Evolutionary conservation across 2,888 invertebrate genomes (phyloP).

Genomic region (Nudaria mundana): DNA sequence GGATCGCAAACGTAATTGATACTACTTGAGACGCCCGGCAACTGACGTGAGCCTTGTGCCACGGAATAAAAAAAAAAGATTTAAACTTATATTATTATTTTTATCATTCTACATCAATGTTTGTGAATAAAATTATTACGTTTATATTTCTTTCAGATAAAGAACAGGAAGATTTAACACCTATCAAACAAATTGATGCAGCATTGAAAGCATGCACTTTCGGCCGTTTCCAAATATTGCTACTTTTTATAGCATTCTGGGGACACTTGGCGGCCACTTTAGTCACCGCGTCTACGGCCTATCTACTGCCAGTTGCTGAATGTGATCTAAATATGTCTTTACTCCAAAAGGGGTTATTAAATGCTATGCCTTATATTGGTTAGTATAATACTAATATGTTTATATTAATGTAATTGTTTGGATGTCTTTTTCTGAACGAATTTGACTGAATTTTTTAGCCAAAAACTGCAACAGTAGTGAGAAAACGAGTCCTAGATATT

Average conservation of each 20-base stretch:
- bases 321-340: conserved; percentile 61
- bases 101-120: too few relatives aligned
- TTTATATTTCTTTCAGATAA: conserved; percentile 37
- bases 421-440: too few relatives aligned
- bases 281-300: conserved; percentile 49
- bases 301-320: conserved; percentile 58
- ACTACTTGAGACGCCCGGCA: too few relatives aligned
- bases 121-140: too few relatives aligned
- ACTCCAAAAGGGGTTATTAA: conserved; percentile 56
- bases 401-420: too few relatives aligned
- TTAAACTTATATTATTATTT: too few relatives aligned
- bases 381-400: conserved; percentile 19
- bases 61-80: too few relatives aligned
- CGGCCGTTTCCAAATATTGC: conserved; percentile 52
- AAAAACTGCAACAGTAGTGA: too few relatives aligned
- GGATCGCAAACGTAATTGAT: too few relatives aligned
- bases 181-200: conserved; percentile 56
- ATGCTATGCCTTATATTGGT: conserved; percentile 62
- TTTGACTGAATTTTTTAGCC: too few relatives aligned
- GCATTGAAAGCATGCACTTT: conserved; percentile 56
- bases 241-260: conserved; percentile 42
- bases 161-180: conserved; percentile 17
- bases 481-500: too few relatives aligned
- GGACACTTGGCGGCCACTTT: conserved; percentile 37
- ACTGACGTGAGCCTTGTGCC: too few relatives aligned